A percentile compares a stretch with the other conserved stretches of the same genome.
Evolutionary conservation across 2,888 invertebrate genomes (phyloP).

Genomic region (Tenthredo livida): DNA sequence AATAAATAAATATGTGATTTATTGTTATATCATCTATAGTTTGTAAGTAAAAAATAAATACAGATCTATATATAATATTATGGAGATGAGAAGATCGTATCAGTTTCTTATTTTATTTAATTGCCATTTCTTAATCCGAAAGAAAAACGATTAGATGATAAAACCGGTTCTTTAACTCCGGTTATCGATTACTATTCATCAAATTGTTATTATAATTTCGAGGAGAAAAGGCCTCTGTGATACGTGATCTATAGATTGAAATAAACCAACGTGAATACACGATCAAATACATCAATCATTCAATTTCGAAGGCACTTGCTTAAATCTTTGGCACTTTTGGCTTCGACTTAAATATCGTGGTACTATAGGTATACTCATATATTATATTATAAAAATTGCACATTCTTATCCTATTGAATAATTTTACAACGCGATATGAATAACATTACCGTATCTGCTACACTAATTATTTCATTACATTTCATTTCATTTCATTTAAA

Average conservation of each 20-base stretch:
- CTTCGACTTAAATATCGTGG: constrained; percentile 5
- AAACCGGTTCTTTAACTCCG: not conserved
- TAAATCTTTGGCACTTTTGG: constrained; percentile 53
- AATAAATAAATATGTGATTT: constrained; percentile 43
- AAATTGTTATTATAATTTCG: not conserved
- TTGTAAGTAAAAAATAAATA: constrained; percentile 72
- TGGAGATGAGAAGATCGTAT: not conserved
- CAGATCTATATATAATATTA: constrained; percentile 58
- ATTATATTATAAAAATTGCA: constrained; percentile 24
- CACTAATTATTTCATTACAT: not conserved
- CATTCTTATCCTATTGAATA: not conserved
- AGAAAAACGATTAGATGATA: not conserved
- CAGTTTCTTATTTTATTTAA: not conserved
- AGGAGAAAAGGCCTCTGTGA: not conserved
- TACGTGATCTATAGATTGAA: not conserved
- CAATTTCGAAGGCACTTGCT: constrained; percentile 43
- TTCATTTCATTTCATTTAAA: not conserved
- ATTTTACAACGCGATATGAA: not conserved
- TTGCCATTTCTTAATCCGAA: not conserved
- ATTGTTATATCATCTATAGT: constrained; percentile 20
- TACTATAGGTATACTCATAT: no score
- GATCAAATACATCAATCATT: not conserved
- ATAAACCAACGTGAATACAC: not conserved
- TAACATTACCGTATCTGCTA: not conserved
- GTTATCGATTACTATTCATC: not conserved